These are phyloP conservation scores for Ifrita kowaldi DNA, from an alignment of 2,113 vertebrate species.

Conservation along the genomic window DNA sequence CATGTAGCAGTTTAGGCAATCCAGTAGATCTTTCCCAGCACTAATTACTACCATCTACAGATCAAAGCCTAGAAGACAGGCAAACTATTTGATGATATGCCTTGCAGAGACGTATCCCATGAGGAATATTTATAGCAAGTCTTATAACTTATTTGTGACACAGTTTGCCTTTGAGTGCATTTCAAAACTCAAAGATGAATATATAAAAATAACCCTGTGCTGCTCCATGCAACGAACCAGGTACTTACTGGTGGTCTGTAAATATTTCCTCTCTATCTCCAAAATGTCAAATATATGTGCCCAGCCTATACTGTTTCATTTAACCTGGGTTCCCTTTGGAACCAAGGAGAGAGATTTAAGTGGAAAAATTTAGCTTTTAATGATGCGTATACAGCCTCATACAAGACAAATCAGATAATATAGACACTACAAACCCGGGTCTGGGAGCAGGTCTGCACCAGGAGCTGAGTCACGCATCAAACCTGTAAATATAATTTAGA, in stretches of 20 bases:
- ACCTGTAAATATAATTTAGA: neutral
- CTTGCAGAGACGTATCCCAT: neutral
- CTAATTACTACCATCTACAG: neutral
- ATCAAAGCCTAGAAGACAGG: slow-evolving; percentile 1
- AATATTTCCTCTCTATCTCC: neutral
- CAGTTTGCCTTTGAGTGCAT: neutral
- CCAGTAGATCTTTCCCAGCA: neutral
- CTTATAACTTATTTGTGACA: neutral
- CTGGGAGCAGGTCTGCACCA: neutral
- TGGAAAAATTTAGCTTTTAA: neutral
- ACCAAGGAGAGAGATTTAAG: neutral
- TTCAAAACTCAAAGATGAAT: neutral
- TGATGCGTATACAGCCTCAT: neutral
- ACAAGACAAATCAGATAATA: neutral
- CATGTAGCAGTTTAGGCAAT: neutral
- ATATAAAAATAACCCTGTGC: neutral
- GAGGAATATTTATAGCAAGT: neutral
- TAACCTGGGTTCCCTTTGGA: neutral
- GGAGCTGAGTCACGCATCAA: neutral
- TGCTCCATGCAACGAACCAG: neutral
- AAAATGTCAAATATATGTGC: neutral
- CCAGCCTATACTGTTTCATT: neutral
- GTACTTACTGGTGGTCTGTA: neutral
- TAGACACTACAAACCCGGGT: fast-evolving
- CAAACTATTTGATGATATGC: neutral